These are phyloP conservation scores for Xestia c-nigrum DNA, from an alignment of 2,888 invertebrate species.

Conservation along the genomic window DNA sequence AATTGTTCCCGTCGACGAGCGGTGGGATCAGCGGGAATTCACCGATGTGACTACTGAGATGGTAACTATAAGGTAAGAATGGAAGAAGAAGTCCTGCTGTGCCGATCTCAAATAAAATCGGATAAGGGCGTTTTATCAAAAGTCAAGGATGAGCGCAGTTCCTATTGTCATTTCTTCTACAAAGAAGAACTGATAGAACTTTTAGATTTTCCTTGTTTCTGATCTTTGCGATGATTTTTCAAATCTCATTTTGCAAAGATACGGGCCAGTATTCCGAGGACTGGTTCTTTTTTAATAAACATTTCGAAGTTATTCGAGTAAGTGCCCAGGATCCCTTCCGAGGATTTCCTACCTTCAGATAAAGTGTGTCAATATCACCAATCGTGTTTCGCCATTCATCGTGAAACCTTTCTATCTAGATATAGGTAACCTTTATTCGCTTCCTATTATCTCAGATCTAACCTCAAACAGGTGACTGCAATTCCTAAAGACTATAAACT, in stretches of 20 bases:
- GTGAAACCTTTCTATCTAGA: not conserved
- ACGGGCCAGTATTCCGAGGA: not conserved
- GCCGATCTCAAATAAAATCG: not conserved
- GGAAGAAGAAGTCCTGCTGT: not conserved
- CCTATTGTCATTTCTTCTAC: not conserved
- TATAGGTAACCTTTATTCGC: constrained; percentile 6
- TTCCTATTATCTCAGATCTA: constrained; percentile 26
- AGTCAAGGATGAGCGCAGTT: not conserved
- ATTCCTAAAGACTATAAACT: constrained; percentile 14
- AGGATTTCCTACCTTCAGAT: not conserved
- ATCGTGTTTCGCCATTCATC: constrained; percentile 1
- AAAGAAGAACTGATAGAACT: not conserved
- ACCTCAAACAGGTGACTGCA: constrained; percentile 30
- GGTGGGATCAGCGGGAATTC: no score
- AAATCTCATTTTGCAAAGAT: not conserved
- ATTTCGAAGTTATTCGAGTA: not conserved
- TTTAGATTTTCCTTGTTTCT: not conserved
- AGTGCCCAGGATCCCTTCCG: no score
- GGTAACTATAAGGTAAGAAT: not conserved
- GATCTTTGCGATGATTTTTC: not conserved
- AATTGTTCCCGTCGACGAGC: no score
- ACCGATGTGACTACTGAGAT: not conserved
- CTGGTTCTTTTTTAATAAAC: not conserved
- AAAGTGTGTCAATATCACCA: constrained; percentile 9
- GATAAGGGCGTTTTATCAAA: not conserved